Base-by-base conservation (phyloP, 2,888 invertebrate species). In the Stenolophus ochropezus region DNA sequence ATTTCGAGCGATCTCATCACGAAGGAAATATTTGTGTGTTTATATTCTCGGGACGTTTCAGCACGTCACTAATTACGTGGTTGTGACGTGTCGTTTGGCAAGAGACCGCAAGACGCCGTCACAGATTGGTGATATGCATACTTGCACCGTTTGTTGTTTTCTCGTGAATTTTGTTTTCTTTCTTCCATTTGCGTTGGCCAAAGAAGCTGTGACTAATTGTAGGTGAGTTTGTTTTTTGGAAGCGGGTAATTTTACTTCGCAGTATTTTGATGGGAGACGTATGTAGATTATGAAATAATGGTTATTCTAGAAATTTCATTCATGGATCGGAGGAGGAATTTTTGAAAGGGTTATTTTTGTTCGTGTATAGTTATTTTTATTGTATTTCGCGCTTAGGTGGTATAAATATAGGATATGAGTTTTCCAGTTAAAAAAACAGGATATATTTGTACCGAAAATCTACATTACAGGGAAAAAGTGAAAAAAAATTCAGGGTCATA, bases 41-140 rank as follows among this genome's bases (percentile, higher is more conserved):
- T 8, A 42, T 42, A 0, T 3, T 42, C 56, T 20, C 18, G 21
- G 56, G 56, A 56, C 56, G 14, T 23, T 14, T n/a, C 25, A 25
- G 61, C 27, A 61, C 23, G 61, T 61, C 23, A 61, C 61, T 21
- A 61, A 14, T 14, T 20, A 61, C 25, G 27, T 8, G n/a, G 25
- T 25, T 25, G 14, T 61, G 61, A 61, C 61, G 23, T 11, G 27
- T 27, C n/a, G 14, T 25, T 61, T 61, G 61, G 61, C 61, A 61
- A 27, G 23, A 61, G 61, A 61, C 61, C 61, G 61, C 61, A 61
- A 61, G 61, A 61, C 61, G 61, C 61, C 61, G 61, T 61, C 61
- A 61, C 23, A 25, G 61, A 61, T 61, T 61, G 25, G 23, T 14
- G 61, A 61, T 61, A 61, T 61, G 61, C 61, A 61, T 61, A 61